phyloP scores from a whole-genome alignment of 2,888 invertebrate genomes.

The Drosophila pegasa region DNA sequence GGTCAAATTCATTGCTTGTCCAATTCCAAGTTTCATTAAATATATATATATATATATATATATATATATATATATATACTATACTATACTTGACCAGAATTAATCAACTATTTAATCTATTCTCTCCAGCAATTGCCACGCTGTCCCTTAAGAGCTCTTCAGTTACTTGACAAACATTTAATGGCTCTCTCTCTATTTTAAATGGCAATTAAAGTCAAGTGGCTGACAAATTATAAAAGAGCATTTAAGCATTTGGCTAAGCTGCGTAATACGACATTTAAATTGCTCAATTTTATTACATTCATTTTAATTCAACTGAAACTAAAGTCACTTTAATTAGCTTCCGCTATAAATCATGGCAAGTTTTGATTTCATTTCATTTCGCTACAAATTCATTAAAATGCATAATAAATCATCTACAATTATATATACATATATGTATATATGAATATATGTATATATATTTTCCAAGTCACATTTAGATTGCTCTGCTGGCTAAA shows the following conservation, averaged over 20 bases:
- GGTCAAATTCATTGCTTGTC: too few species aligned
- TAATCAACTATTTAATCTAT: background rate
- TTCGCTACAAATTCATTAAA: constrained; percentile 1
- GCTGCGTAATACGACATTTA: background rate
- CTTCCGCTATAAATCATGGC: background rate
- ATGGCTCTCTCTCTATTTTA: background rate
- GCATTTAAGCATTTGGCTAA: background rate
- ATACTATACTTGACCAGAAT: background rate
- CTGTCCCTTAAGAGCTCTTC: background rate
- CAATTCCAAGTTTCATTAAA: too few species aligned
- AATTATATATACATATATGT: background rate
- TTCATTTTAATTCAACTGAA: background rate
- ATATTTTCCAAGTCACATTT: background rate
- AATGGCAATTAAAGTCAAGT: constrained; percentile 3
- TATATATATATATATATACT: background rate
- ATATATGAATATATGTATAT: background rate
- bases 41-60: too few species aligned
- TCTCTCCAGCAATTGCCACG: background rate
- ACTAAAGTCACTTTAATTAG: background rate
- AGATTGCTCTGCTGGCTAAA: background rate
- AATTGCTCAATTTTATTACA: background rate
- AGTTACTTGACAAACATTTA: background rate
- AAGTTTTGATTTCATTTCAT: background rate
- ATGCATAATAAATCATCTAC: constrained; percentile 2
- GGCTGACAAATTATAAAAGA: background rate